Conservation (phyloP, 2,113 vertebrate species). For the Corythornis madagascariensis region DNA sequence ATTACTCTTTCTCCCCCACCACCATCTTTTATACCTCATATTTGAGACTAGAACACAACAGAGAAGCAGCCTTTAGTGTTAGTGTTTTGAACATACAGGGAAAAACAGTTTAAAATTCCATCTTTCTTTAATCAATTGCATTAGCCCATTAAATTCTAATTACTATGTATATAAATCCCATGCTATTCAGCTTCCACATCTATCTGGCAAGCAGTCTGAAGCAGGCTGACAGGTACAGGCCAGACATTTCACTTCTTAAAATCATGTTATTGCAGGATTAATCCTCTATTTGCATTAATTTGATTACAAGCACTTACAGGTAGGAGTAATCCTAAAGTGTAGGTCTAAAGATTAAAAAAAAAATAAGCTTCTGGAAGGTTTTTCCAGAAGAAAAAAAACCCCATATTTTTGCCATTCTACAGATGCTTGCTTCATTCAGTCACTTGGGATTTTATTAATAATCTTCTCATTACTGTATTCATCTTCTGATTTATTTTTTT, state of each 20-base stretch:
- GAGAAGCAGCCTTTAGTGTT: not conserved
- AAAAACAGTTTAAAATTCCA: not conserved
- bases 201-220: not conserved
- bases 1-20: not conserved
- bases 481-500: constrained; percentile 64
- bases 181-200: not conserved
- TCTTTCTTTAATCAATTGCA: not conserved
- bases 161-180: not conserved
- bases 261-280: constrained; percentile 13
- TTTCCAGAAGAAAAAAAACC: constrained; percentile 17
- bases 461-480: constrained; percentile 63
- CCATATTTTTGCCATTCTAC: constrained; percentile 16
- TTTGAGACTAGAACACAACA: not conserved
- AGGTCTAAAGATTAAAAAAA: constrained; percentile 3
- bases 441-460: constrained; percentile 69
- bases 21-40: not conserved
- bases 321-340: constrained; percentile 23
- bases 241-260: constrained; percentile 26
- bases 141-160: not conserved
- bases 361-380: constrained; percentile 12
- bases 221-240: not conserved
- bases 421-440: constrained; percentile 41
- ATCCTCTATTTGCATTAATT: constrained; percentile 43
- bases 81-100: not conserved
- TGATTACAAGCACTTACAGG: constrained; percentile 39